Conservation (phyloP, 2,888 invertebrate genomes). For the Pterostichus madidus region DNA sequence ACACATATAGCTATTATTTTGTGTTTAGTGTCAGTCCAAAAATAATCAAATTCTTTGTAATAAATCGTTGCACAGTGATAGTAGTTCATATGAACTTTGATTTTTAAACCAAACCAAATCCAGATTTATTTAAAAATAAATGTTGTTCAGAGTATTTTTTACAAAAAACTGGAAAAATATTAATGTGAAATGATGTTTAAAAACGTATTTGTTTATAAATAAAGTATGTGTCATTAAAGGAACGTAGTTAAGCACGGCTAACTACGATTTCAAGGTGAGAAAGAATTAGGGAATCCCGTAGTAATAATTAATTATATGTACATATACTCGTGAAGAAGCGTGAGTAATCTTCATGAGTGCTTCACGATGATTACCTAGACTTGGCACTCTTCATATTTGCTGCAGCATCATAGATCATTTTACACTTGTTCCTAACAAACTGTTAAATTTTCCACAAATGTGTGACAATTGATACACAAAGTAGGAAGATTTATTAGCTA, state of each 20-base stretch:
- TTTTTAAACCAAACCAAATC: neutral
- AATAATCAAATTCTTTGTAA: neutral
- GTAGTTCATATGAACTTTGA: constrained; percentile 5
- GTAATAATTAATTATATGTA: constrained; percentile 60
- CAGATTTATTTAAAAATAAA: neutral
- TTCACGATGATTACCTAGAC: no score
- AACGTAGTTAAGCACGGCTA: constrained; percentile 23
- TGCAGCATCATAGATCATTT: no score
- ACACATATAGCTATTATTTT: no score
- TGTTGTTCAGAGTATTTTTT: constrained; percentile 1
- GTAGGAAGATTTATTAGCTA: no score
- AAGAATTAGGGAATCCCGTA: constrained; percentile 60
- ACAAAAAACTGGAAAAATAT: constrained; percentile 35
- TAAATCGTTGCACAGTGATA: neutral
- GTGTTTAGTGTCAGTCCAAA: no score
- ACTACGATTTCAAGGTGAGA: constrained; percentile 34
- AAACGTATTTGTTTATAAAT: constrained; percentile 54
- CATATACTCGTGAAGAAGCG: constrained; percentile 37
- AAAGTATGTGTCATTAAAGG: constrained; percentile 49
- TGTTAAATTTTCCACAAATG: no score
- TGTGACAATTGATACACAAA: no score
- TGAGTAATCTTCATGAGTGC: constrained; percentile 25
- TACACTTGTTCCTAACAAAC: no score
- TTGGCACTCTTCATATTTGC: no score
- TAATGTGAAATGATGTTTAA: constrained; percentile 29